Conservation (phyloP, 2,797 vertebrate genomes). For the Rhinoraja longicauda region DNA sequence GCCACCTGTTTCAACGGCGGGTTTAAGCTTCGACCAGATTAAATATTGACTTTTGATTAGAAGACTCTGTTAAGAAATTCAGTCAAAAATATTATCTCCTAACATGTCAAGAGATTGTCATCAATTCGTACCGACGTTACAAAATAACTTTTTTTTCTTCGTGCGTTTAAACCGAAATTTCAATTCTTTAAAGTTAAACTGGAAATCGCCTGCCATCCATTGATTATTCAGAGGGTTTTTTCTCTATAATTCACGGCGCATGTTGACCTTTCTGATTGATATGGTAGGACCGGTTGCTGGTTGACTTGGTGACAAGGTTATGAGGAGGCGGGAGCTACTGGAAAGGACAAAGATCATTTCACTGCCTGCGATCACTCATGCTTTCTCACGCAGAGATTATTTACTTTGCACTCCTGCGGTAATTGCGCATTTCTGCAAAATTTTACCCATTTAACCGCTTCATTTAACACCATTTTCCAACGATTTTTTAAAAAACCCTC, state of each 20-base stretch:
- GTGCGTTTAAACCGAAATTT: slow-evolving; percentile 32
- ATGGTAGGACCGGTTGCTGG: slow-evolving; percentile 50
- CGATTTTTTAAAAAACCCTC: neutral
- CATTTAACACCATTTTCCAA: slow-evolving; percentile 70
- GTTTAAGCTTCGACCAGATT: slow-evolving; percentile 5
- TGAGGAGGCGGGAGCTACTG: slow-evolving; percentile 53
- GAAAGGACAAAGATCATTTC: slow-evolving; percentile 66
- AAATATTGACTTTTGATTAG: slow-evolving; percentile 38
- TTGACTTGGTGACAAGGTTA: slow-evolving; percentile 70
- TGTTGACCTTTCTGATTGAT: slow-evolving; percentile 73
- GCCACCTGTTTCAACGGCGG: neutral
- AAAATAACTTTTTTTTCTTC: neutral
- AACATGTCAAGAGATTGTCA: neutral
- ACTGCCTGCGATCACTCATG: slow-evolving; percentile 45
- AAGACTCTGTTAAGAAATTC: neutral
- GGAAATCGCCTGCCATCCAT: slow-evolving; percentile 58
- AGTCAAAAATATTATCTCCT: neutral
- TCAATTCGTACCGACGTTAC: neutral
- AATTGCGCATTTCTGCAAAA: slow-evolving; percentile 57
- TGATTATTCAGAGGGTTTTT: slow-evolving; percentile 63
- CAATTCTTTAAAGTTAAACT: slow-evolving; percentile 50
- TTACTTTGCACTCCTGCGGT: slow-evolving; percentile 53
- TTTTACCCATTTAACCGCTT: slow-evolving; percentile 65
- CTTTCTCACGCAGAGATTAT: slow-evolving; percentile 44
- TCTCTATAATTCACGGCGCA: slow-evolving; percentile 50